Evolutionary conservation across 2,797 vertebrate genomes (phyloP).

Genomic region (Lithobates pipiens): DNA sequence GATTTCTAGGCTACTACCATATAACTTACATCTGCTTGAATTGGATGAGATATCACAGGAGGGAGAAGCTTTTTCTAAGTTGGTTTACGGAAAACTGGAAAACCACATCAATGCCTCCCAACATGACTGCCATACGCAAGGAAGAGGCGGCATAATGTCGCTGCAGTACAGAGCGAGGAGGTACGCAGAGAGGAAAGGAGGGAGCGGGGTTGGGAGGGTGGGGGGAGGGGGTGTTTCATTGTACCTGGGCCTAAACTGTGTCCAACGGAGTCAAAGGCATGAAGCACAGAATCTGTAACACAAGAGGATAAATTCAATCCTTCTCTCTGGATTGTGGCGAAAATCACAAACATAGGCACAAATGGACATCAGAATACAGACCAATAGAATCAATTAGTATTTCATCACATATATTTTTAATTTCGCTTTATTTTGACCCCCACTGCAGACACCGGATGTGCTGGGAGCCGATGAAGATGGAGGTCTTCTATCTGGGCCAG

Average conservation of each 20-base stretch:
- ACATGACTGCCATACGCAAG: conserved; percentile 68
- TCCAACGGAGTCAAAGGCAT: conserved; percentile 86
- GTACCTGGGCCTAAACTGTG: conserved; percentile 84
- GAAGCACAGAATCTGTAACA: conserved; percentile 85
- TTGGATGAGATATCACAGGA: neutral
- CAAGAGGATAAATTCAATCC: conserved; percentile 84
- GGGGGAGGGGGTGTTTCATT: conserved; percentile 63
- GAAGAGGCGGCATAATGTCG: conserved; percentile 62
- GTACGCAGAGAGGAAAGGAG: conserved; percentile 66
- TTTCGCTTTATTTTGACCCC: no score
- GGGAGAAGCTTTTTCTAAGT: neutral
- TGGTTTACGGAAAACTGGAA: neutral
- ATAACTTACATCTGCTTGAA: neutral
- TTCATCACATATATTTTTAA: no score
- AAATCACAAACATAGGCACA: neutral
- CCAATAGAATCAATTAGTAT: no score
- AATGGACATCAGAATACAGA: neutral
- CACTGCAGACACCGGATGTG: no score
- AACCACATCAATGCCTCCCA: conserved; percentile 65
- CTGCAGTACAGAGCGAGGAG: neutral
- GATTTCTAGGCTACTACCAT: neutral
- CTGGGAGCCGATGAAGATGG: no score
- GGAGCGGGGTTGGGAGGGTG: conserved; percentile 64
- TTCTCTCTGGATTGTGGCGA: conserved; percentile 56
- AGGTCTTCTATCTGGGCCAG: no score